Base-by-base conservation (phyloP, 1,140 invertebrate genomes). In the Lepidurus apus region DNA sequence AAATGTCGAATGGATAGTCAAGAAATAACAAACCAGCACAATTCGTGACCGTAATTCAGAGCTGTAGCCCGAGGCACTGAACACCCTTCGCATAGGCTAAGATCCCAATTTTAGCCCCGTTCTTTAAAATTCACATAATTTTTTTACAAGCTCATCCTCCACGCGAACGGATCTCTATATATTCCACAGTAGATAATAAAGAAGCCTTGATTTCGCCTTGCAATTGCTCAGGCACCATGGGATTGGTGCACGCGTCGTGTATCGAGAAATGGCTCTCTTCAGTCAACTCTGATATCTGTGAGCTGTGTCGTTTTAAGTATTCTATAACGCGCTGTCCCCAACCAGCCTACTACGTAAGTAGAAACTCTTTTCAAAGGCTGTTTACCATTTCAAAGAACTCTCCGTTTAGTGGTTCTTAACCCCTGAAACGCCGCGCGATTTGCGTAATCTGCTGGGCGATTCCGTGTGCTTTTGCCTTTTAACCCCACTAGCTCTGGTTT, bases 231-330 rank as follows among this genome's bases (percentile, higher is more conserved):
- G 91, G 91, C 1, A 89, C 90, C 1, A 88, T 92, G 74, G 90
- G 89, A 13, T 83, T 89, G 77, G 87, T 92, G 6, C 91, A 92
- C 82, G 84, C 87, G 0, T 87, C 87, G 80, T 92, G 91, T 80
- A 84, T 92, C 43, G 91, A 92, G 82, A 85, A 88, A 77, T 92
- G 91, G 91, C 82, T 92, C 1, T 87, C 88, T 17, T 85, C 86
- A 1, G 86, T 88, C 3, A 87, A 89, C 82, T 85, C 84, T 1
- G 86, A 86, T 79, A 83, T 83, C 24, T 90, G 89, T 83, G 89
- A 90, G 83, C 87, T 90, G 74, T 90, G 89, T 83, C 78, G 83
- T 21, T 90, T 86, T 82, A 77, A 77, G 42, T 77, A 53, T 24
- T 83, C 82, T 42, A 84, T 86, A 6, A 80, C 83, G 7, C 85